A percentile compares a stretch with the other conserved stretches of the same genome.
Conservation (phyloP, 2,113 vertebrate genomes). For the Pristiophorus japonicus region DNA sequence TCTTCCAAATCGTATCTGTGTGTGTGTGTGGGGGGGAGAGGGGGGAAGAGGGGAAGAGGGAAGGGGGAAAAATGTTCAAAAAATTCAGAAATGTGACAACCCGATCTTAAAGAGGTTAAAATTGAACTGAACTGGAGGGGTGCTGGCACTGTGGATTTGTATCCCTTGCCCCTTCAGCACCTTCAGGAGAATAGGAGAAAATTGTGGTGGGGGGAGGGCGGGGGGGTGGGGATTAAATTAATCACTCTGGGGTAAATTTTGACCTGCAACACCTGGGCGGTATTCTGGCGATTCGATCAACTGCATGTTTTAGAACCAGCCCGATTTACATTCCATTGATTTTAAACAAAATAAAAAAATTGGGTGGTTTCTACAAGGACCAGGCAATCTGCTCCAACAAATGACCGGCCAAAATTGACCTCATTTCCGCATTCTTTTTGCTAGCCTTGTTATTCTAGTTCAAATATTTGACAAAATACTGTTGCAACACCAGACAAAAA, state of each 20-base stretch:
- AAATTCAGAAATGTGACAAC: too few relatives aligned
- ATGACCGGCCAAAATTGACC: neutral
- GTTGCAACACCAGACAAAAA: neutral
- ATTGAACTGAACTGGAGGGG: too few relatives aligned
- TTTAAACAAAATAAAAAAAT: neutral
- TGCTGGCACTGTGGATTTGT: too few relatives aligned
- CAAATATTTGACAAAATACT: slow-evolving; percentile 5
- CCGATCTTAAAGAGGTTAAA: too few relatives aligned
- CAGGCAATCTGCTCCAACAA: neutral
- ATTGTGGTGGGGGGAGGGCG: too few relatives aligned
- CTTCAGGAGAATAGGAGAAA: neutral
- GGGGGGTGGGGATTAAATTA: neutral
- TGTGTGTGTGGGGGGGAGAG: too few relatives aligned
- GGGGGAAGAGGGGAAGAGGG: too few relatives aligned
- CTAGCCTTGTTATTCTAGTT: neutral
- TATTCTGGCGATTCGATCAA: neutral
- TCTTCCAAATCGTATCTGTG: too few relatives aligned
- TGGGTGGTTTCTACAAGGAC: neutral
- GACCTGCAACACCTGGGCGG: neutral
- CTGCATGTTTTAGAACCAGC: neutral
- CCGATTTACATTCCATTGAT: neutral
- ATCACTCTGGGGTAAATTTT: neutral
- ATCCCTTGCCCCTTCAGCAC: neutral
- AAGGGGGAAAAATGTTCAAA: too few relatives aligned
- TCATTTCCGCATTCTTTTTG: neutral